Base-by-base conservation (phyloP, 2,888 invertebrate species). In the Timema cristinae region DNA sequence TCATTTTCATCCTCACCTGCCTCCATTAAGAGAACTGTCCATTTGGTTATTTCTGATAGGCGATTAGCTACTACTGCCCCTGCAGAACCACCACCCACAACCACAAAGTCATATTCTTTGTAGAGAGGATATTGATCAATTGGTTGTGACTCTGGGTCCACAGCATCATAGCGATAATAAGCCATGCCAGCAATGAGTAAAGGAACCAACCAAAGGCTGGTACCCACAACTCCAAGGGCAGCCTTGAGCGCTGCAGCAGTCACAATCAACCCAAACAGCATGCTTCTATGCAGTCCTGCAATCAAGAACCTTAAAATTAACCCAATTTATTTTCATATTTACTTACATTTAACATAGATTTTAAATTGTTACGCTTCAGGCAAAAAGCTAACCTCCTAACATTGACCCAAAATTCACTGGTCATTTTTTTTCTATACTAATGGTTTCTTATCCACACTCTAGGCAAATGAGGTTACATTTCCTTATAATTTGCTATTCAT, bases 1-100 rank as follows among this genome's bases (percentile, higher is more conserved):
- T 94, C 93, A 82, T 93, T 94, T 81, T 94, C 94, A 77, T 94
- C 93, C 1, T 92, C 92, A 49, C 94, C 95, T 63, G 92, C 93
- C 83, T 95, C 95, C 68, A 95, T 81, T 7, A 95, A 84, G 50
- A 95, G 84, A 0, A 93, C 88, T 75, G 88, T 90, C 93, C 93
- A 94, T 63, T 87, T 84, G 7, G 88, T 85, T 67, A 81, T 84
- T 81, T 94, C 94, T 15, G 91, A 90, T 66, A 94, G 82, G 16
- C 95, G 86, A 79, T 87, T 93, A 9, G 95, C 94, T 2, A 96
- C 88, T 2, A 95, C 95, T 0, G 95, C 94, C 0, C 95, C 95
- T 0, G 95, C 95, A 0, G 94, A 94, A 0, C 96, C 96, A 2
- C 91, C 94, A 5, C 95, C 95, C 6, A 95, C 86, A 2, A 94